Base-by-base conservation (phyloP, 2,888 invertebrate species). In the Gandaritis pyraliata region DNA sequence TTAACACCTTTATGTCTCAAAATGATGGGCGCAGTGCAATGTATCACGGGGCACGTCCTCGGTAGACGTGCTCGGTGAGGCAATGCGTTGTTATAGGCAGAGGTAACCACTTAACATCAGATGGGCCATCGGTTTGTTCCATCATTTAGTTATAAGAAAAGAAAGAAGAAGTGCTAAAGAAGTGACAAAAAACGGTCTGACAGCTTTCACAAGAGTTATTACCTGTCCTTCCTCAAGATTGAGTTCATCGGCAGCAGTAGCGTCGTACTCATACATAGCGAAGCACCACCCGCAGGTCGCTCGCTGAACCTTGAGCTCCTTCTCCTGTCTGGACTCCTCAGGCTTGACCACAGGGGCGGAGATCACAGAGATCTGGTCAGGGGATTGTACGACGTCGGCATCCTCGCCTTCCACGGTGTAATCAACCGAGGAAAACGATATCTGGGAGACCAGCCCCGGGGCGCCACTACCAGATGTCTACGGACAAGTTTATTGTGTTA, bases 251-350 rank as follows among this genome's bases (percentile, higher is more conserved):
- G 94, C 93, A 64, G 96, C 96, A 53, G 97, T 97, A 0, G 97
- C 98, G 73, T 98, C 98, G 81, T 98, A 99, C 84, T 98, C 98
- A 80, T 98, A 99, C 54, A 98, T 87, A 1, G 98, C 98, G 77
- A 96, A 95, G 81, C 98, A 98, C 81, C 95, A 97, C 1, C 90
- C 89, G 1, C 88, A 74, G 0, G 86, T 87, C 1, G 84, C 82
- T 46, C 80, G 62, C 12, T 78, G 72, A 36, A 54, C 29, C 41
- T 56, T 56, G 36, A 61, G 39, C 16, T 57, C 53, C 8, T 7
- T 12, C 8, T 59, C 59, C 12, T 39, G 18, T 18, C 18, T 15
- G 60, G 75, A 65, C 56, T 88, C 87, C 23, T 90, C 88, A 15
- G 90, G 82, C 72, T 93, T 94, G 12, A 78, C 82, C 0, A 82